A percentile compares a stretch with the other conserved stretches of the same genome.
Evolutionary conservation across 2,888 invertebrate species (phyloP).

Genomic region (Tetranychus piercei): DNA sequence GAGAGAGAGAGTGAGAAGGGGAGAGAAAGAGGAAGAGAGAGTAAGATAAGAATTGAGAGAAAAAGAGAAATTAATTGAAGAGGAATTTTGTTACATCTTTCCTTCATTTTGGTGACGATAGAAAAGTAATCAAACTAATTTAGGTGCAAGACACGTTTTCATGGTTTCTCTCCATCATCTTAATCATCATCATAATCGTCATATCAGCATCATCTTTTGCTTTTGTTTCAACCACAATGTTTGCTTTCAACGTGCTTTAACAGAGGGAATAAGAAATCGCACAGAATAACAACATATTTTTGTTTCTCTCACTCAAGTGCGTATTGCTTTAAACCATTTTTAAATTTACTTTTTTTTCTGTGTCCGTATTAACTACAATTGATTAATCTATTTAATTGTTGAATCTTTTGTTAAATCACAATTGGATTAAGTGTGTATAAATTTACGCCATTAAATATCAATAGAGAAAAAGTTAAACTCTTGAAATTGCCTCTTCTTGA

Average conservation of each 20-base stretch:
- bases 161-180: background rate
- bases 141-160: slow-evolving; percentile 1
- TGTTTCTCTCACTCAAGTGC: background rate
- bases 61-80: background rate
- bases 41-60: background rate
- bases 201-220: background rate
- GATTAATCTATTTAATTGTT: no score
- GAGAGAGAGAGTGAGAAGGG: background rate
- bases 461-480: no score
- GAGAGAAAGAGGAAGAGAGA: slow-evolving; percentile 11
- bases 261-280: no score
- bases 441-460: no score
- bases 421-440: no score
- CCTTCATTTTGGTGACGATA: background rate
- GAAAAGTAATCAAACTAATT: background rate
- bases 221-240: background rate
- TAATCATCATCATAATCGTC: background rate
- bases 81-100: background rate
- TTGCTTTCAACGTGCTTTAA: background rate
- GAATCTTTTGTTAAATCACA: no score
- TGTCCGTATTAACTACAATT: no score
- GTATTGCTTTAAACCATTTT: background rate
- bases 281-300: background rate
- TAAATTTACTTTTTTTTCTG: background rate
- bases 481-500: no score